These are phyloP conservation scores for Python bivittatus DNA, from an alignment of 2,113 vertebrate genomes.

Conservation along the genomic window DNA sequence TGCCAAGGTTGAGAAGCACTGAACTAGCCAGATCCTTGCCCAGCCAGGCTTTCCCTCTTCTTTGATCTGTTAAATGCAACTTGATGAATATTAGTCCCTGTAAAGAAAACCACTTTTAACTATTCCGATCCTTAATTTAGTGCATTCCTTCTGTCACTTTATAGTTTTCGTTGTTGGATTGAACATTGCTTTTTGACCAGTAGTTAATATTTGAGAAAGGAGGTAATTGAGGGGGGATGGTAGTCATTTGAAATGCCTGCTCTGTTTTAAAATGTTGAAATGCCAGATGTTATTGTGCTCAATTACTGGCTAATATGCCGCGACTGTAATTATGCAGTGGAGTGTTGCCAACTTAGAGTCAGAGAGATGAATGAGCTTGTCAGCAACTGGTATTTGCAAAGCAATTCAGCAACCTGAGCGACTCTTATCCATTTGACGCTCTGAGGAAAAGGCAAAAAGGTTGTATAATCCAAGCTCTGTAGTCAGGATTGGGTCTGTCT, in stretches of 20 bases:
- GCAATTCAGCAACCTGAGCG: neutral
- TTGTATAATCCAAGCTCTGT: neutral
- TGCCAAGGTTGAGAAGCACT: neutral
- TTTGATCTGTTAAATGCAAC: neutral
- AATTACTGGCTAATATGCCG: neutral
- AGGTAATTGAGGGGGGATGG: neutral
- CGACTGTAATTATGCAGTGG: neutral
- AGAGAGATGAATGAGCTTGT: neutral
- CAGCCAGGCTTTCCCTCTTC: neutral
- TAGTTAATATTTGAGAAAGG: neutral
- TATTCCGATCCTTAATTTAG: neutral
- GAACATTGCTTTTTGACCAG: neutral
- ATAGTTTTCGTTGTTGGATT: neutral
- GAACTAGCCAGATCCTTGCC: neutral
- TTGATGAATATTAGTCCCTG: neutral
- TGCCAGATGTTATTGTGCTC: neutral
- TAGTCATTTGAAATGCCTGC: conserved; percentile 15
- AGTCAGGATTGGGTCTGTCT: neutral
- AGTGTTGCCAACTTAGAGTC: neutral
- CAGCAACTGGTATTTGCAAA: neutral
- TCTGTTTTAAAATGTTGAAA: conserved; percentile 19
- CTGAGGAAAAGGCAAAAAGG: neutral
- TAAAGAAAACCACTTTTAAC: accelerated
- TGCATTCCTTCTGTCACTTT: neutral
- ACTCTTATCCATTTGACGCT: neutral